Evolutionary conservation across 2,888 invertebrate genomes (phyloP).

Genomic region (Drosophila formosana): DNA sequence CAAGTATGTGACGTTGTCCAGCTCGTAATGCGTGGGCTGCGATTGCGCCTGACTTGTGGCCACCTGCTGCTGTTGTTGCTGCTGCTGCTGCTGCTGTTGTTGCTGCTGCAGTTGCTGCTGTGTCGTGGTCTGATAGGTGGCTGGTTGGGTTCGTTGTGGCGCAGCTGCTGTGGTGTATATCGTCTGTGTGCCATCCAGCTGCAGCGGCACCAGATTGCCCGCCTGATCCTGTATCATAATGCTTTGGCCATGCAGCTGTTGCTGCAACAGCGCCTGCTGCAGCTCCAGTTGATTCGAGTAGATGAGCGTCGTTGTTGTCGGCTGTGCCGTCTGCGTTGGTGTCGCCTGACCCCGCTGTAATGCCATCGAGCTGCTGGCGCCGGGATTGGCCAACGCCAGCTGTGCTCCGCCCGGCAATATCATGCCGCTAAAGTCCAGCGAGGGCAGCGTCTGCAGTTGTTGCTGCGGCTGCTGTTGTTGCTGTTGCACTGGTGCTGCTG

Average conservation of each 20-base stretch:
- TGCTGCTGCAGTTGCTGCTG: constrained; percentile 70
- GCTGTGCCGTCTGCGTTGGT: constrained; percentile 53
- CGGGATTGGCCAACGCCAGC: constrained; percentile 82
- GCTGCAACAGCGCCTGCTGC: constrained; percentile 83
- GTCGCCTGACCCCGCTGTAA: constrained; percentile 65
- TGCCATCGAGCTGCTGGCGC: constrained; percentile 75
- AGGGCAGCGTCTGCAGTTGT: constrained; percentile 77
- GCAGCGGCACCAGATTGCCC: constrained; percentile 82
- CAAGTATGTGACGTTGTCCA: constrained; percentile 83
- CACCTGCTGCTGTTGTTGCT: constrained; percentile 43
- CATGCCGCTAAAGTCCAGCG: constrained; percentile 83
- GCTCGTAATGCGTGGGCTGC: constrained; percentile 80
- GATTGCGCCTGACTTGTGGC: constrained; percentile 59
- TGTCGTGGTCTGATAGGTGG: constrained; percentile 67
- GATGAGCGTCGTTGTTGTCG: constrained; percentile 78
- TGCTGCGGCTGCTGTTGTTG: constrained; percentile 48
- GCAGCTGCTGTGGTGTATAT: constrained; percentile 78
- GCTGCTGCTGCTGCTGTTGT: constrained; percentile 38
- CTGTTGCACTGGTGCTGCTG: constrained; percentile 58
- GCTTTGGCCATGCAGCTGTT: constrained; percentile 83
- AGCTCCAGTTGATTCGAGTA: constrained; percentile 84
- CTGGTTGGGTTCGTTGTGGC: constrained; percentile 51
- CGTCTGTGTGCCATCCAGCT: constrained; percentile 81
- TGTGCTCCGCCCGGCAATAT: constrained; percentile 83
- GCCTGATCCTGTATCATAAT: constrained; percentile 84